A percentile compares a stretch with the other conserved stretches of the same genome.
Conservation (phyloP, 2,888 invertebrate species). For the Griposia aprilina region DNA sequence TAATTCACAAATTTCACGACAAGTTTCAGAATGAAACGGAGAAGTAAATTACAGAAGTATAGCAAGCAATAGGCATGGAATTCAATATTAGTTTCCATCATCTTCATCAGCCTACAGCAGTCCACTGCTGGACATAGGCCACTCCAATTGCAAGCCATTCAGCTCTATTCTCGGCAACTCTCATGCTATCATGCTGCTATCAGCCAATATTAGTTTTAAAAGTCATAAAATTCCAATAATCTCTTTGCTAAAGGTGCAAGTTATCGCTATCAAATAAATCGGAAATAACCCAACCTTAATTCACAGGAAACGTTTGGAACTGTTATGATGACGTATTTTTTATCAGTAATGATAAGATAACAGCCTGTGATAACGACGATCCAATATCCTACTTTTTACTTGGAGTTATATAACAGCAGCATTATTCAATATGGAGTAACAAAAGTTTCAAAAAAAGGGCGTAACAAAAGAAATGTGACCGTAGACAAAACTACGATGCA, state of each 20-base stretch:
- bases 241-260: background rate
- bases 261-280: background rate
- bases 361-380: background rate
- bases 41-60: no score
- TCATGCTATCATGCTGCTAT: no score
- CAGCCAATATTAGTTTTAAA: no score
- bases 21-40: no score
- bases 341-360: conserved; percentile 31
- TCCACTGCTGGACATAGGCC: no score
- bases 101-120: no score
- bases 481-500: background rate
- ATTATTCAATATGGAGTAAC: background rate
- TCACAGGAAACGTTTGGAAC: conserved; percentile 12
- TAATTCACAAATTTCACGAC: no score
- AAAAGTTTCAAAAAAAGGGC: background rate
- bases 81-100: no score
- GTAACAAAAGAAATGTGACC: background rate
- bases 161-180: no score
- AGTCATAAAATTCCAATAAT: background rate
- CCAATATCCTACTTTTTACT: conserved; percentile 15
- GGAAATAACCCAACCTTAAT: conserved; percentile 15
- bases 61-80: no score
- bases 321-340: conserved; percentile 16
- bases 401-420: background rate
- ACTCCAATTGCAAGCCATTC: no score